Evolutionary conservation across 1,140 invertebrate species (phyloP), one percentile per base, ranked within the genome.

Genomic region (Drosophila auraria): DNA sequence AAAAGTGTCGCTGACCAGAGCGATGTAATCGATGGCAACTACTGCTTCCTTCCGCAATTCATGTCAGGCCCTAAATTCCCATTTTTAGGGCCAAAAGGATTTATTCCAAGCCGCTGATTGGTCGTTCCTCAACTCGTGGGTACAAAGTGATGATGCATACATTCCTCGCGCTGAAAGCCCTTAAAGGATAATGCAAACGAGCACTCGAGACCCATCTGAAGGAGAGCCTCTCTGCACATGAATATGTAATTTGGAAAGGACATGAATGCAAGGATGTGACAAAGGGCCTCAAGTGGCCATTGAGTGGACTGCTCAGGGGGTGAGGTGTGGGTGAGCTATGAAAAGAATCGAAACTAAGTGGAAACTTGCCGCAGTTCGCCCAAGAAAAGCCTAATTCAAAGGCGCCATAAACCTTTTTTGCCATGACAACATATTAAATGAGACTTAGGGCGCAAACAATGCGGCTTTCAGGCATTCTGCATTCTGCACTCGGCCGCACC

Each of bases 351-450:
- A 77, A 68, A 68, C 74, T 74, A 74, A 74, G 73, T 76, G 71
- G 71, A 61, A 73, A 73, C 54, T 73, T 73, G 51, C 20, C 40
- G 63, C 71, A 74, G 69, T 44, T 20, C 57, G 27, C 15, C 42
- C 20, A 53, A 50, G 68, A 73, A 74, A 45, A 45, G 57, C 47
- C 71, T 73, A 75, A 76, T 76, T 76, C 71, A 75, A 76, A 75
- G 25, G 73, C 71, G 80, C 47, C 56, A 44, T 72, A 78, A 84
- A 53, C 74, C 76, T 78, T 77, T 82, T 78, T 59, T 27, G 74
- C 47, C 86, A 76, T 86, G 84, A 57, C 81, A 81, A 87, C 86
- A 73, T 75, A 72, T 69, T 71, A 77, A 70, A 83, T 61, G 53
- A 17, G 72, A 66, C 58, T 54, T 63, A 82, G 59, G 82, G 51